A percentile compares a stretch with the other conserved stretches of the same genome.
Evolutionary conservation across 2,113 vertebrate species (phyloP).

Genomic region (Cyprinodon variegatus): DNA sequence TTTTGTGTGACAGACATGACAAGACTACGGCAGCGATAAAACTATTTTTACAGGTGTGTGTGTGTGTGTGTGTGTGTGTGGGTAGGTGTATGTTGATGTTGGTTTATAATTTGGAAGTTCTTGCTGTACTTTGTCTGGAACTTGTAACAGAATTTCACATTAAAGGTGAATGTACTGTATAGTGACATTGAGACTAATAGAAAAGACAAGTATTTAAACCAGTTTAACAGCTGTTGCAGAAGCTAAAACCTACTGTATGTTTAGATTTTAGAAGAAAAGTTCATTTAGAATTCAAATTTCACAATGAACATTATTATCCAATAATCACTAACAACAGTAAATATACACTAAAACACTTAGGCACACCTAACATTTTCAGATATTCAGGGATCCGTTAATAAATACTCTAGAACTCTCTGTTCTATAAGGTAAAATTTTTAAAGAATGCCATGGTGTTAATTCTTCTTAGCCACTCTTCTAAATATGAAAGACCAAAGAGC

Average conservation of each 20-base stretch:
- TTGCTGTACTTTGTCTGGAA: background rate
- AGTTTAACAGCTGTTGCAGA: background rate
- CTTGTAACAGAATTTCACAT: no score
- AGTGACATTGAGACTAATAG: background rate
- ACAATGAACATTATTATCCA: background rate
- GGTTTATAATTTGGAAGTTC: slow-evolving; percentile 33
- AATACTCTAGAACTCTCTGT: background rate
- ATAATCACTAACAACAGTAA: background rate
- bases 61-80: slow-evolving; percentile 9
- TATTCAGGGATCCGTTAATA: background rate
- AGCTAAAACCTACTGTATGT: no score
- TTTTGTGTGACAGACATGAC: slow-evolving; percentile 14
- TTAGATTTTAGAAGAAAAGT: background rate
- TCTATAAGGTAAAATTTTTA: background rate
- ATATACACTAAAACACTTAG: background rate
- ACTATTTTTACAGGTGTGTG: slow-evolving; percentile 40
- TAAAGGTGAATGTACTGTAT: background rate
- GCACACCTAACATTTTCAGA: background rate
- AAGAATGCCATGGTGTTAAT: background rate
- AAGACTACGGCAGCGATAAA: slow-evolving; percentile 1
- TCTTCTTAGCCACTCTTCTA: background rate
- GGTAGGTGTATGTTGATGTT: slow-evolving; percentile 15
- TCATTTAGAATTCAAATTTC: background rate
- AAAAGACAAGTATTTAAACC: background rate
- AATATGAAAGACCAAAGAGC: background rate